A percentile compares a stretch with the other conserved stretches of the same genome.
Evolutionary conservation across 2,113 vertebrate genomes (phyloP).

Genomic region (Oryzias celebensis): DNA sequence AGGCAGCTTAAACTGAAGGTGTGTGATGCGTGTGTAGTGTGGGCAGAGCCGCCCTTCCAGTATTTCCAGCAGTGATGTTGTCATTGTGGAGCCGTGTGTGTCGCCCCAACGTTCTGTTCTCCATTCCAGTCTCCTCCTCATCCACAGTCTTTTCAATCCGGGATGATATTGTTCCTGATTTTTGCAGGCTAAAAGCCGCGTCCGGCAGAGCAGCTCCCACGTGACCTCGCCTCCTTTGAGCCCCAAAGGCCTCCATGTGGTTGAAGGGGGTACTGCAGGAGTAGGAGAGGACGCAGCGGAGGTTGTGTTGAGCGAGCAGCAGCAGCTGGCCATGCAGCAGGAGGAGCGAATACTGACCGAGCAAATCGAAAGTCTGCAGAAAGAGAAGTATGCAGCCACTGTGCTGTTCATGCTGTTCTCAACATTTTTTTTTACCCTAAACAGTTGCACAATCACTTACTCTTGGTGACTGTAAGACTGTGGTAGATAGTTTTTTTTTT

Average conservation of each 20-base stretch:
- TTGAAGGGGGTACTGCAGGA: conserved; percentile 74
- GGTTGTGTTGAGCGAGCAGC: conserved; percentile 81
- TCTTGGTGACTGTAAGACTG: no score
- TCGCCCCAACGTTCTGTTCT: conserved; percentile 15
- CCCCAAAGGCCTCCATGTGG: conserved; percentile 65
- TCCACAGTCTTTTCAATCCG: not conserved
- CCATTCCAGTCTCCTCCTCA: conserved; percentile 7
- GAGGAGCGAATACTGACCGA: conserved; percentile 89
- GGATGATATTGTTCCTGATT: conserved; percentile 9
- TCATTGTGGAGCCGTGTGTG: conserved; percentile 16
- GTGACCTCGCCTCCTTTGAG: conserved; percentile 78
- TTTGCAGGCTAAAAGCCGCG: conserved; percentile 81
- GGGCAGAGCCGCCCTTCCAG: conserved; percentile 3
- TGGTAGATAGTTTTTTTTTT: no score
- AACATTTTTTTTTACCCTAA: no score
- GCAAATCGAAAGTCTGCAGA: conserved; percentile 93
- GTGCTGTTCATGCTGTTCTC: no score
- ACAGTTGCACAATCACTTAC: no score
- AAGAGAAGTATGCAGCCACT: conserved; percentile 86
- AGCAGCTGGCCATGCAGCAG: conserved; percentile 89
- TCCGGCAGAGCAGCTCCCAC: conserved; percentile 73
- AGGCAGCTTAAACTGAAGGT: conserved; percentile 68
- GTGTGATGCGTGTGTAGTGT: conserved; percentile 5
- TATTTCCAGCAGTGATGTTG: conserved; percentile 21
- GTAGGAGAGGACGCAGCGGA: conserved; percentile 76